A percentile compares a stretch with the other conserved stretches of the same genome.
Conservation (phyloP, 2,113 vertebrate species). For the Podilymbus podiceps region DNA sequence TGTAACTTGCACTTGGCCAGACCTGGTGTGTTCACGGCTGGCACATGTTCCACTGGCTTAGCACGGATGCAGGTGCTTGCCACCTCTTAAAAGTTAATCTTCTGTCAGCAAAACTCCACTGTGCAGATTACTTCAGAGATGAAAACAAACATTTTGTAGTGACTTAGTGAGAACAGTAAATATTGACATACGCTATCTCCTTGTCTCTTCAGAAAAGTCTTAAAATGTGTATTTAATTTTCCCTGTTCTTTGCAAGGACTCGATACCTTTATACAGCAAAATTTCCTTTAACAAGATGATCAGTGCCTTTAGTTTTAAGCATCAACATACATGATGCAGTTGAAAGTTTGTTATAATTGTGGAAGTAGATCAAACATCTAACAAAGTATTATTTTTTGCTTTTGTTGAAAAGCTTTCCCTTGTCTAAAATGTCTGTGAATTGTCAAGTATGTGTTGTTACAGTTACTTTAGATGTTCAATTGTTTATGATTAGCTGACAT, state of each 20-base stretch:
- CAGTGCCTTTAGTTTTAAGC: background rate
- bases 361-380: background rate
- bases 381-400: background rate
- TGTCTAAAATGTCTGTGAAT: background rate
- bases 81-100: background rate
- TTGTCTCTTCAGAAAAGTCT: background rate
- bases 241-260: background rate
- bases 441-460: background rate
- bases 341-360: background rate
- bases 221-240: background rate
- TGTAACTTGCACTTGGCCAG: background rate
- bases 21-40: background rate
- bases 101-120: background rate
- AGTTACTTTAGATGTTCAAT: background rate
- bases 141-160: background rate
- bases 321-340: background rate
- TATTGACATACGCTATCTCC: background rate
- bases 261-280: background rate
- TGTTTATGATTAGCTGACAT: background rate
- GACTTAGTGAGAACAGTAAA: constrained; percentile 32
- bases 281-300: background rate
- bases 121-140: background rate
- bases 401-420: background rate
- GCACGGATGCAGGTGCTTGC: background rate
- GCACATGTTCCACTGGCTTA: background rate